Percentiles rank a stretch among this genome's conserved stretches.
Evolutionary conservation across 2,888 invertebrate genomes (phyloP).

Genomic region (Tiliacea aurago): DNA sequence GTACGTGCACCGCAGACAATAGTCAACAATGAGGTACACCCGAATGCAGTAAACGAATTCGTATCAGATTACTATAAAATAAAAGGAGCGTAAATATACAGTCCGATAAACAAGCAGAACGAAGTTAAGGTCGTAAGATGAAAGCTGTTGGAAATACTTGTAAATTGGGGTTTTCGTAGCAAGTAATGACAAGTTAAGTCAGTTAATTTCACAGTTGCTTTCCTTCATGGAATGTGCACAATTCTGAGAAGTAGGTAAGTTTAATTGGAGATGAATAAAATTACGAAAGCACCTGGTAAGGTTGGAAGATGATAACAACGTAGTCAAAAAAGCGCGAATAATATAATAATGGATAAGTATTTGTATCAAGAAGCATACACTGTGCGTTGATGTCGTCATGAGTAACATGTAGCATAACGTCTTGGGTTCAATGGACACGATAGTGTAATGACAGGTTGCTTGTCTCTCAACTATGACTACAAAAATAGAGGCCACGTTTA

Average conservation of each 20-base stretch:
- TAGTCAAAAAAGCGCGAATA: slow-evolving; percentile 5
- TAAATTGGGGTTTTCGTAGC: slow-evolving; percentile 55
- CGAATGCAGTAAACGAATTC: slow-evolving; percentile 70
- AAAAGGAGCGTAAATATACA: slow-evolving; percentile 83
- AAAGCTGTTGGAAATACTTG: slow-evolving; percentile 67
- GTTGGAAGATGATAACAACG: not conserved
- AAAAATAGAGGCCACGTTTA: slow-evolving; percentile 43
- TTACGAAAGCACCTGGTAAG: slow-evolving; percentile 5
- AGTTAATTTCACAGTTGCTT: slow-evolving; percentile 52
- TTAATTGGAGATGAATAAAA: slow-evolving; percentile 31
- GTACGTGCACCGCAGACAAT: slow-evolving; percentile 70
- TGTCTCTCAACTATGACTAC: slow-evolving; percentile 32
- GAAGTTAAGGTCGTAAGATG: slow-evolving; percentile 77
- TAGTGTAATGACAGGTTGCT: slow-evolving; percentile 57
- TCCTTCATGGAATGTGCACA: slow-evolving; percentile 38
- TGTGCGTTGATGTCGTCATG: slow-evolving; percentile 24
- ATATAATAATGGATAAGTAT: slow-evolving; percentile 16
- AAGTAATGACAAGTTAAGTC: slow-evolving; percentile 48
- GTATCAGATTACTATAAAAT: slow-evolving; percentile 80
- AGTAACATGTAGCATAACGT: slow-evolving; percentile 39
- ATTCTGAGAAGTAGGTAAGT: slow-evolving; percentile 31
- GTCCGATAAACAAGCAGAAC: slow-evolving; percentile 82
- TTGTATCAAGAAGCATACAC: not conserved
- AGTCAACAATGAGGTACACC: slow-evolving; percentile 68
- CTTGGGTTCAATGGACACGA: slow-evolving; percentile 55